Conservation (phyloP, 2,888 invertebrate species). For the Eustalomyia histrio region DNA sequence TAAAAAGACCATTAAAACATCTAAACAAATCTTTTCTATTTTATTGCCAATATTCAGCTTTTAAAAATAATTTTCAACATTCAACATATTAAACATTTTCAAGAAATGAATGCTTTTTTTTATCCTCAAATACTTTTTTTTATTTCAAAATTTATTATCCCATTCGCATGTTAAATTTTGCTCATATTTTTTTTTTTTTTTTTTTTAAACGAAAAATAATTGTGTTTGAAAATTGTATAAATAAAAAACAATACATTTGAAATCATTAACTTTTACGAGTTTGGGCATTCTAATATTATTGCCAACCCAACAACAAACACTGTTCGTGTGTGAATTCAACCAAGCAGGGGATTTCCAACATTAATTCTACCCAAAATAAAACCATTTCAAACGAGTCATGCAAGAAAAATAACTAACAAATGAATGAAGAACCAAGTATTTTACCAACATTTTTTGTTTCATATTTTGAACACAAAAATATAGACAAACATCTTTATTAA, state of each 20-base stretch:
- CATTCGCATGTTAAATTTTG: too few species aligned
- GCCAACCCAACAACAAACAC: constrained; percentile 24
- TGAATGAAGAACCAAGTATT: background rate
- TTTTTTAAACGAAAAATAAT: constrained; percentile 5
- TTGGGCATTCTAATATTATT: constrained; percentile 57
- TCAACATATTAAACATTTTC: too few species aligned
- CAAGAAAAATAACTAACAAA: constrained; percentile 19
- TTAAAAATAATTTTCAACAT: too few species aligned
- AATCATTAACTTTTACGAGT: constrained; percentile 49
- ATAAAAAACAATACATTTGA: background rate
- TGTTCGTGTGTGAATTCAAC: constrained; percentile 12
- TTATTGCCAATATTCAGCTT: too few species aligned
- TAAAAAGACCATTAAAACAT: too few species aligned
- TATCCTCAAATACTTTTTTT: too few species aligned
- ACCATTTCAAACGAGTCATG: constrained; percentile 33
- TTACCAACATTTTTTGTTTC: background rate
- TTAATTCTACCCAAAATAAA: constrained; percentile 14
- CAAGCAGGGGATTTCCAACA: constrained; percentile 37
- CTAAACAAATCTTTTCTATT: too few species aligned
- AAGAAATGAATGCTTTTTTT: too few species aligned
- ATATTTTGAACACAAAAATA: constrained; percentile 26
- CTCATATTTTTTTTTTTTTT: too few species aligned
- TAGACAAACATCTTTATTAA: constrained; percentile 28
- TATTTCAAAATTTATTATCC: too few species aligned
- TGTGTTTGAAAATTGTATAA: constrained; percentile 26